Evolutionary conservation across 2,888 invertebrate species (phyloP), one percentile per base, ranked within the genome.

Genomic region (Stenotaenia linearis): DNA sequence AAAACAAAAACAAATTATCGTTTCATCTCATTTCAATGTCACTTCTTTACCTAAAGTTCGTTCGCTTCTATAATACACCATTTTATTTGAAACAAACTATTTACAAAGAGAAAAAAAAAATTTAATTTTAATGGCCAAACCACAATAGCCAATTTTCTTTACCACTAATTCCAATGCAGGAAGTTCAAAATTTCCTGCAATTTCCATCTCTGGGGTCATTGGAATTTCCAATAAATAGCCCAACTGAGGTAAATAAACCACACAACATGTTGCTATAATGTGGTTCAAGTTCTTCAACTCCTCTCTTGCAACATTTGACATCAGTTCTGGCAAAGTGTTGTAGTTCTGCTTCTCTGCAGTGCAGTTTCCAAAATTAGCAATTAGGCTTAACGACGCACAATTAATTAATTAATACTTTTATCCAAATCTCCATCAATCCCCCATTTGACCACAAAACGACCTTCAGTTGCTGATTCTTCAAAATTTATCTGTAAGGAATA

Each of bases 211-310:
- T 0, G 88, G 88, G 90, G 92, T 91, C 80, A 89, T 88, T 78
- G 91, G 91, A n/a, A 95, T 89, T 0, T 91, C 91, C 12, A 96
- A 87, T 81, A 95, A 87, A 86, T 93, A 94, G 0, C 95, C 93
- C 81, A 93, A 88, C 85, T 93, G 92, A 1, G 89, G 86, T 35
- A 89, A 83, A 82, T 89, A 89, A 45, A 86, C 80, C n/a, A 83
- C 82, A 77, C 81, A 80, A 40, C 83, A 83, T 50, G 85, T 84
- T n/a, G 82, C 81, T 74, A 87, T 84, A 37, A 80, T 80, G 32
- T 84, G 82, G 0, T 92, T 92, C 37, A 94, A 88, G 32, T 90
- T 88, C 56, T 89, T 87, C 82, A 93, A 87, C 83, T 95, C 93
- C 81, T 91, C 89, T 81, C 89, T 88, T 0, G 93, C 93, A 23